phyloP scores from a whole-genome alignment of 2,888 invertebrate species.

The Pasiphila rectangulata region DNA sequence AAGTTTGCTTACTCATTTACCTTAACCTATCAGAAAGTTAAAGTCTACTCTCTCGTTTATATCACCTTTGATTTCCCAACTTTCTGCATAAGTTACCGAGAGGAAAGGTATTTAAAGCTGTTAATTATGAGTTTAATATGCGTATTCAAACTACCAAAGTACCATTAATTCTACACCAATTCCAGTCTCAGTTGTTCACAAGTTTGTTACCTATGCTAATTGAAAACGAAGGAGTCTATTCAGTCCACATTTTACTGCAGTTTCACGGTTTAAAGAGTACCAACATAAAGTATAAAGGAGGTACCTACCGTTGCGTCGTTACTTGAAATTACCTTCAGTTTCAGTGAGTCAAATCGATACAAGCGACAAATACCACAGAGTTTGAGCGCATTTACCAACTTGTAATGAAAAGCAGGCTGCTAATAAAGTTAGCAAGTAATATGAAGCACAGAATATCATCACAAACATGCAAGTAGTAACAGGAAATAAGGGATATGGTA shows the following conservation, averaged over 20 bases:
- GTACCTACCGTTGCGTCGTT: conserved; percentile 20
- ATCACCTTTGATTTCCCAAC: too few species aligned
- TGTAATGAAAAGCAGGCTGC: conserved; percentile 3
- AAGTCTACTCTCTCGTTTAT: too few species aligned
- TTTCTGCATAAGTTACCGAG: too few species aligned
- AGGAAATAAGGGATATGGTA: too few species aligned
- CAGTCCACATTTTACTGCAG: conserved; percentile 10
- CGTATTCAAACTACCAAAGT: conserved; percentile 4
- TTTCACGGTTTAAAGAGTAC: conserved; percentile 12
- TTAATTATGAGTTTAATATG: conserved; percentile 3
- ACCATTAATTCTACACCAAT: conserved; percentile 3
- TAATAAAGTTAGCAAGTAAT: not conserved
- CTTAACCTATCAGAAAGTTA: too few species aligned
- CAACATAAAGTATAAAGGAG: too few species aligned
- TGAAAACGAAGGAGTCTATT: conserved; percentile 3
- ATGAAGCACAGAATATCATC: too few species aligned
- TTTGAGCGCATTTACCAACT: conserved; percentile 1
- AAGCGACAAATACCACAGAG: conserved; percentile 53
- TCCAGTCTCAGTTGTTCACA: not conserved
- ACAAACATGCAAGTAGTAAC: too few species aligned
- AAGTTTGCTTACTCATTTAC: too few species aligned
- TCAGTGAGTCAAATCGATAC: conserved; percentile 70
- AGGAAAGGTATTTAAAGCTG: not conserved
- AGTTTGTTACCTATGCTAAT: conserved; percentile 12
- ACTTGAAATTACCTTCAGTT: conserved; percentile 56